Evolutionary conservation across 2,113 vertebrate species (phyloP).

Genomic region (Elgaria multicarinata): DNA sequence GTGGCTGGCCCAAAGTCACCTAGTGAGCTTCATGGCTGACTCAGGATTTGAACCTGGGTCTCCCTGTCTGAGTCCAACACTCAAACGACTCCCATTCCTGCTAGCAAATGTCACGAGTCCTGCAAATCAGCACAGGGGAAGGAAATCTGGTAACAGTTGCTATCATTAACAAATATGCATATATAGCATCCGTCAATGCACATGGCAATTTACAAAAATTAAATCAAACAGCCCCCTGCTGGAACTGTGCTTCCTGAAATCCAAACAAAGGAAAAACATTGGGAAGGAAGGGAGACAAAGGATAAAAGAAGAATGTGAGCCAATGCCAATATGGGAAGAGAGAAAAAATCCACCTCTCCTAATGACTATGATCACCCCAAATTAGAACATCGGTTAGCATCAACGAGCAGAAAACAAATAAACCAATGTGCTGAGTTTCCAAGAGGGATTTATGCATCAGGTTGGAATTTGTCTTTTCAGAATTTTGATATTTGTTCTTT

Average conservation of each 20-base stretch:
- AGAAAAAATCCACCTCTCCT: background rate
- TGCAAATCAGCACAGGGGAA: background rate
- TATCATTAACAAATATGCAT: conserved; percentile 1
- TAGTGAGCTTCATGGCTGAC: background rate
- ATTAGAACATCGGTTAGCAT: conserved; percentile 7
- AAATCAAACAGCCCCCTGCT: conserved; percentile 21
- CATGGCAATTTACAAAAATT: conserved; percentile 26
- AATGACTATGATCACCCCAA: conserved; percentile 30
- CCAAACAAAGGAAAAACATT: conserved; percentile 10
- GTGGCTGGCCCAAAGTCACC: background rate
- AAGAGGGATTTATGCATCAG: background rate
- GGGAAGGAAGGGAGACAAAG: background rate
- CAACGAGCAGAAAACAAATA: background rate
- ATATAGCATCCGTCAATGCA: background rate
- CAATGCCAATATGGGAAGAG: background rate
- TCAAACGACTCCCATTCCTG: background rate
- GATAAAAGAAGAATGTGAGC: conserved; percentile 13
- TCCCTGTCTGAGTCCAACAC: background rate
- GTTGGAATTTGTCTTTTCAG: background rate
- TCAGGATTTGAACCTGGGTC: background rate
- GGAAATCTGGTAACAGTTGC: background rate
- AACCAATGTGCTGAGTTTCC: background rate
- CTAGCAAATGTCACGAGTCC: background rate
- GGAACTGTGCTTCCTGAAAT: conserved; percentile 18
- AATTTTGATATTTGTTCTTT: too few species aligned